Conservation (phyloP, 2,113 vertebrate species). For the Thinocorus orbignyianus region DNA sequence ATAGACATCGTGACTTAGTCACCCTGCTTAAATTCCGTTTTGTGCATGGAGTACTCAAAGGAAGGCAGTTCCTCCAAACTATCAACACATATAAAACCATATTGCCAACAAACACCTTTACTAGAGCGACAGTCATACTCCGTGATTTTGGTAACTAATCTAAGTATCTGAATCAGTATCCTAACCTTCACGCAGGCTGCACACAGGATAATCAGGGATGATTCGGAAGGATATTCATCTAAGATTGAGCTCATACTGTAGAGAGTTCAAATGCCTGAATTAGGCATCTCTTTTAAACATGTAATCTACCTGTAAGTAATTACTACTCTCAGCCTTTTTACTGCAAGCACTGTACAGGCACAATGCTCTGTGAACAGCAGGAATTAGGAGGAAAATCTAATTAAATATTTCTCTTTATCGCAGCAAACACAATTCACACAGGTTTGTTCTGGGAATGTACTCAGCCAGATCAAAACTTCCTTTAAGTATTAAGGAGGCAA, state of each 20-base stretch:
- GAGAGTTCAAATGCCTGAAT: neutral
- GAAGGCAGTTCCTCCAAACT: neutral
- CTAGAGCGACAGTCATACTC: neutral
- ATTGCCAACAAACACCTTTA: neutral
- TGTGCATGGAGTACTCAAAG: neutral
- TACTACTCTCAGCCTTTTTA: neutral
- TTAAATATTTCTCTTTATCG: neutral
- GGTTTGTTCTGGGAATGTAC: neutral
- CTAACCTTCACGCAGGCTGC: neutral
- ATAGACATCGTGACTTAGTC: neutral
- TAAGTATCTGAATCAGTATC: neutral
- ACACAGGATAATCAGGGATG: neutral
- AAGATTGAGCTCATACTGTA: neutral
- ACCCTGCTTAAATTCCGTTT: neutral
- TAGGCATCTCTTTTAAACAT: neutral
- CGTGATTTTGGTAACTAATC: neutral
- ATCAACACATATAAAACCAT: neutral
- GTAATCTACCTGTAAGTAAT: neutral
- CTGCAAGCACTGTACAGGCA: neutral
- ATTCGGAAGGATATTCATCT: neutral
- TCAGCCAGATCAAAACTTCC: neutral
- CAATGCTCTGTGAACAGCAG: neutral
- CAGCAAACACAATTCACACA: neutral
- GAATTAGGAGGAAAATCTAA: neutral
- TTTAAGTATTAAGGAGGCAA: neutral